A percentile compares a stretch with the other conserved stretches of the same genome.
Evolutionary conservation across 2,888 invertebrate species (phyloP).

Genomic region (Eilema griseolum): DNA sequence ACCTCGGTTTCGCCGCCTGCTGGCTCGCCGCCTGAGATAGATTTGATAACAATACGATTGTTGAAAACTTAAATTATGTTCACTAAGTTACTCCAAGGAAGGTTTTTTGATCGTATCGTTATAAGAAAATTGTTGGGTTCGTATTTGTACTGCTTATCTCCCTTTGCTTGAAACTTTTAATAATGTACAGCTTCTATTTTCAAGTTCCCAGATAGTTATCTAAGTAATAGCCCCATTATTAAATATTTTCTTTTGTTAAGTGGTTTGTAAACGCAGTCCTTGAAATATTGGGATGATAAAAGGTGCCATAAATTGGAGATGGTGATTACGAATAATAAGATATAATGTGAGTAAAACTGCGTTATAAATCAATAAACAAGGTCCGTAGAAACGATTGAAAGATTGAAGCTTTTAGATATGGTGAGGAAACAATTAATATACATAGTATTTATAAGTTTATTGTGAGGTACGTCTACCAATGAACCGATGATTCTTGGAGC

Average conservation of each 20-base stretch:
- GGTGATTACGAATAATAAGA: neutral
- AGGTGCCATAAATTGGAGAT: neutral
- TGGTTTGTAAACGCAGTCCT: slow-evolving; percentile 26
- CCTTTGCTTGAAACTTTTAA: slow-evolving; percentile 53
- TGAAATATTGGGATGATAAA: slow-evolving; percentile 17
- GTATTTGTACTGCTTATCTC: slow-evolving; percentile 61
- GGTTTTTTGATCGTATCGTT: slow-evolving; percentile 66
- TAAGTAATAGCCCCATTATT: slow-evolving; percentile 45
- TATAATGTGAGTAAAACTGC: neutral
- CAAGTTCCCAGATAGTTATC: slow-evolving; percentile 56
- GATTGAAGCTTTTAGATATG: slow-evolving; percentile 66
- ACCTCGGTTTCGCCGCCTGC: slow-evolving; percentile 38
- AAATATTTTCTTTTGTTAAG: slow-evolving; percentile 49
- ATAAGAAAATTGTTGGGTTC: slow-evolving; percentile 62
- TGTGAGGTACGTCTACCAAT: slow-evolving; percentile 22
- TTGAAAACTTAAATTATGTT: slow-evolving; percentile 73
- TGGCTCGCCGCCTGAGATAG: slow-evolving; percentile 56
- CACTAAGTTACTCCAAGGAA: slow-evolving; percentile 64
- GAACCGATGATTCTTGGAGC: neutral
- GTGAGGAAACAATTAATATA: slow-evolving; percentile 48
- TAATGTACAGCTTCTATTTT: slow-evolving; percentile 51
- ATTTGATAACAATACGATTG: slow-evolving; percentile 73
- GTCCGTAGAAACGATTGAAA: slow-evolving; percentile 34
- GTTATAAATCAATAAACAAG: slow-evolving; percentile 9
- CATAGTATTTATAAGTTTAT: slow-evolving; percentile 54